Conservation (phyloP, 1,140 invertebrate genomes). For the Drosophila persimilis region DNA sequence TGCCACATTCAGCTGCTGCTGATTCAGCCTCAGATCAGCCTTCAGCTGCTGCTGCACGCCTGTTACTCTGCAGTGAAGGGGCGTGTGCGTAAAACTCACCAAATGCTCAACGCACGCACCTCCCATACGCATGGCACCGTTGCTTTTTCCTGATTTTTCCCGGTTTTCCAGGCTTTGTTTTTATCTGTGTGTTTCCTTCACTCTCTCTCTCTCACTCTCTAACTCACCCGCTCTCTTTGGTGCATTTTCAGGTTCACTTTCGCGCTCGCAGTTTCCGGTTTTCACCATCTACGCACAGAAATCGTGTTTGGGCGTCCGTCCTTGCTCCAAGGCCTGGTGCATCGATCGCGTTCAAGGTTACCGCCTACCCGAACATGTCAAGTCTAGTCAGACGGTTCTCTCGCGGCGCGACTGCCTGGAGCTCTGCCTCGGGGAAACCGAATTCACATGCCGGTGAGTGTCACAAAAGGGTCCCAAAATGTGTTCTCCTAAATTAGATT, state of each 20-base stretch:
- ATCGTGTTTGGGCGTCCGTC: conserved; percentile 93
- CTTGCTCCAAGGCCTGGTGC: conserved; percentile 95
- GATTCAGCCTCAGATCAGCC: conserved; percentile 30
- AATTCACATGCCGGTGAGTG: conserved; percentile 94
- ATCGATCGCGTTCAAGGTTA: conserved; percentile 95
- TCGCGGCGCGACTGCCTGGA: conserved; percentile 94
- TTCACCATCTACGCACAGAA: conserved; percentile 98
- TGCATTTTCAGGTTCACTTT: conserved; percentile 89
- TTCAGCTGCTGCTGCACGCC: conserved; percentile 62
- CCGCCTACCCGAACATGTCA: conserved; percentile 89
- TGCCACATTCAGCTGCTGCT: conserved; percentile 13
- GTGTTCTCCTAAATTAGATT: too few relatives aligned
- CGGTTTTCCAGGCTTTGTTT: conserved; percentile 18
- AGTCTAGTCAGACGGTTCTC: conserved; percentile 88
- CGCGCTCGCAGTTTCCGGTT: conserved; percentile 96
- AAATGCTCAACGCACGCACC: conserved; percentile 51
- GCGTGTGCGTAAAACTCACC: conserved; percentile 78
- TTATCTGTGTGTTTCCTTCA: conserved; percentile 15
- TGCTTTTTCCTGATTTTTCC: conserved; percentile 37
- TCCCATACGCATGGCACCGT: conserved; percentile 59
- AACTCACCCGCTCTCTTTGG: neutral
- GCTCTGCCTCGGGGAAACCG: conserved; percentile 92
- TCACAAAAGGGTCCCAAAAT: too few relatives aligned
- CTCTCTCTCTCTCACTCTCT: neutral
- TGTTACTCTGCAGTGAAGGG: conserved; percentile 82